Percentiles rank a stretch among this genome's conserved stretches.
phyloP scores from a whole-genome alignment of 2,888 invertebrate species.

The Abrostola triplasia region DNA sequence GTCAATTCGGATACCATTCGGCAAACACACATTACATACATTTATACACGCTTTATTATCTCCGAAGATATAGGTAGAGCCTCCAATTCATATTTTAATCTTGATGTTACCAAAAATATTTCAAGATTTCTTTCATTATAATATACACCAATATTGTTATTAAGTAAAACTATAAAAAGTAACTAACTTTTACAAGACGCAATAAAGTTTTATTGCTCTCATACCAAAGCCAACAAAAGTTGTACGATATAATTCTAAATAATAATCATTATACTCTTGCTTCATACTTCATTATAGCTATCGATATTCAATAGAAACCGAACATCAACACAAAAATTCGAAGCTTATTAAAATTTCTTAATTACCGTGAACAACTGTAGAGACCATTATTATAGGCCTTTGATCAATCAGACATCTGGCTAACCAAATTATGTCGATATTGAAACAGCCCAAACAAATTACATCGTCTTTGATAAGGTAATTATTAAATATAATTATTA shows the following conservation, averaged over 20 bases:
- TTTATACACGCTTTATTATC: too few species aligned
- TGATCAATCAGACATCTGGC: conserved; percentile 76
- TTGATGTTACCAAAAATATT: too few species aligned
- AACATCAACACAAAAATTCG: conserved; percentile 36
- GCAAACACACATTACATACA: too few species aligned
- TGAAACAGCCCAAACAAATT: conserved; percentile 78
- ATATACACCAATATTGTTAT: too few species aligned
- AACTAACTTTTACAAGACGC: neutral
- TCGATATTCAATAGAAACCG: conserved; percentile 16
- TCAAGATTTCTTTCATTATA: too few species aligned
- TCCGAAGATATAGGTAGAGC: too few species aligned
- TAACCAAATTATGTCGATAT: conserved; percentile 76
- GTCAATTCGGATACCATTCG: too few species aligned
- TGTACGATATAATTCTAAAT: neutral
- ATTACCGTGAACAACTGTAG: conserved; percentile 66
- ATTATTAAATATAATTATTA: conserved; percentile 83
- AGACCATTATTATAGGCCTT: conserved; percentile 62
- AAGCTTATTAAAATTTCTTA: conserved; percentile 66
- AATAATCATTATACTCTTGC: neutral
- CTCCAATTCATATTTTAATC: too few species aligned
- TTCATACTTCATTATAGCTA: conserved; percentile 1
- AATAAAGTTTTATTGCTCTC: neutral
- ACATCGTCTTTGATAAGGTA: conserved; percentile 76
- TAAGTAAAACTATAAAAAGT: neutral
- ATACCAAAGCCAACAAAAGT: neutral